A percentile compares a stretch with the other conserved stretches of the same genome.
These are phyloP conservation scores for Syngnathoides biaculeatus DNA, from an alignment of 2,113 vertebrate species.

Conservation along the genomic window DNA sequence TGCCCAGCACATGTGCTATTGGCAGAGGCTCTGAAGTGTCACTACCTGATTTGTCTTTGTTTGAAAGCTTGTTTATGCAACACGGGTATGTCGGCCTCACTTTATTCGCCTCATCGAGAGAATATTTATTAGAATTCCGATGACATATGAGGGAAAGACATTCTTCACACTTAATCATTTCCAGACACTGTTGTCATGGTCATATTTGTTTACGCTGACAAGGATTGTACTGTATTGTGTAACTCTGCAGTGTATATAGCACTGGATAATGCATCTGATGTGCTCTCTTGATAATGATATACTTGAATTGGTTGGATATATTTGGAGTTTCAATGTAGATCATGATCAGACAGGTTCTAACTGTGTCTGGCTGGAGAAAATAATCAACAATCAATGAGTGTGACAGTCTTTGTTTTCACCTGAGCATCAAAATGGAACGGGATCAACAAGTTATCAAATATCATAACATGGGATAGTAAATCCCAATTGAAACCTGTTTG, in stretches of 20 bases:
- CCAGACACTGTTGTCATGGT: too few species aligned
- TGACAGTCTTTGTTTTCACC: too few species aligned
- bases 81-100: conserved; percentile 24
- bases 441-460: too few species aligned
- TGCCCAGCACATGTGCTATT: conserved; percentile 18
- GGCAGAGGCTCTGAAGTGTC: conserved; percentile 29
- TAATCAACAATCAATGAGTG: background rate
- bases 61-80: conserved; percentile 20
- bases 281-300: background rate
- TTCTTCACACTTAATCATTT: too few species aligned
- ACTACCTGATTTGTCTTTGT: conserved; percentile 25
- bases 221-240: too few species aligned
- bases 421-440: too few species aligned
- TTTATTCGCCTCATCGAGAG: conserved; percentile 20
- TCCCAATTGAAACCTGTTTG: too few species aligned
- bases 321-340: background rate
- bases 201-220: too few species aligned
- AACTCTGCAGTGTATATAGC: too few species aligned
- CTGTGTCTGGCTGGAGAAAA: conserved; percentile 28
- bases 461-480: too few species aligned
- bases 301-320: background rate
- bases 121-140: too few species aligned
- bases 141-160: too few species aligned
- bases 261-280: background rate
- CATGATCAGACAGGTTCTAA: conserved; percentile 14